These are phyloP conservation scores for Micromys minutus DNA, from an alignment of 2,113 vertebrate species.

Conservation along the genomic window DNA sequence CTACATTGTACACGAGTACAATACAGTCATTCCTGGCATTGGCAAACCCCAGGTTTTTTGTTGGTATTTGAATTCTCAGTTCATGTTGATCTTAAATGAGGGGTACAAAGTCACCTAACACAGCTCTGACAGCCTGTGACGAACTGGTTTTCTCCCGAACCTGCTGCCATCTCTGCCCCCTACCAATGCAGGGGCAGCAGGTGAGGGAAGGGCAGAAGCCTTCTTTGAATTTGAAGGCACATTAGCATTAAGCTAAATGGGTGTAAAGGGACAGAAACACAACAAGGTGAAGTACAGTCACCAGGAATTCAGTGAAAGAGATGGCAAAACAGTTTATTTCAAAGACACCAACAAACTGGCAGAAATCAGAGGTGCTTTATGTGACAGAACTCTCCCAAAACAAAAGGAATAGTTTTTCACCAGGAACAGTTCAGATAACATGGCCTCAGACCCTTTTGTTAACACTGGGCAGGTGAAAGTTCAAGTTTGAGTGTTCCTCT, in stretches of 20 bases:
- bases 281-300: conserved; percentile 45
- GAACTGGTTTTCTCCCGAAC: conserved; percentile 58
- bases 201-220: not conserved
- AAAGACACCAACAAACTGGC: not conserved
- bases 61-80: conserved; percentile 74
- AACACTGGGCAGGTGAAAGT: not conserved
- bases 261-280: conserved; percentile 41
- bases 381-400: conserved; percentile 28
- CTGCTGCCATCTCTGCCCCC: not conserved
- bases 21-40: conserved; percentile 69
- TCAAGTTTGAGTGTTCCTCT: too few species aligned
- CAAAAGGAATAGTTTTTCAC: not conserved
- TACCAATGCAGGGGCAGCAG: not conserved
- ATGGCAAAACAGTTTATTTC: conserved; percentile 51
- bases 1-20: conserved; percentile 61
- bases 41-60: conserved; percentile 68
- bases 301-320: conserved; percentile 25
- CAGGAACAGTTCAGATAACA: conserved; percentile 17
- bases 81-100: conserved; percentile 70
- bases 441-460: not conserved
- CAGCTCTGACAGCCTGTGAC: conserved; percentile 65
- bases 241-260: conserved; percentile 60
- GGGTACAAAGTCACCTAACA: conserved; percentile 70
- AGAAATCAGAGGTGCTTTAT: not conserved
- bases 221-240: conserved; percentile 61